These are phyloP conservation scores for Orchestia grillus DNA, from an alignment of 1,140 invertebrate species.

Conservation along the genomic window DNA sequence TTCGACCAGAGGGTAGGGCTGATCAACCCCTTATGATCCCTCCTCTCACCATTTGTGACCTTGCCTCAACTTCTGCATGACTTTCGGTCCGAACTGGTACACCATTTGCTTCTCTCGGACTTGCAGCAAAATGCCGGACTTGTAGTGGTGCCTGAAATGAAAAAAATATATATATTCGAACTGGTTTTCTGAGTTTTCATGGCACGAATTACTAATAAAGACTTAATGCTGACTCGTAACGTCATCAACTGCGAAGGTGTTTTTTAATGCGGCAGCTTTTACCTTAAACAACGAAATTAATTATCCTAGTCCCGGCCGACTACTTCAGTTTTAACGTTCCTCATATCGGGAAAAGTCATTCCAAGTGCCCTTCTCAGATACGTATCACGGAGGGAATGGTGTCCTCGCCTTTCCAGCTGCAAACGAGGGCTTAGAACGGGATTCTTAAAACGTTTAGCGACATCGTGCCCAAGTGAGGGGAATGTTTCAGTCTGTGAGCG, in stretches of 20 bases:
- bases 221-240: too few relatives aligned
- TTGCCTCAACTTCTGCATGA: slow-evolving; percentile 30
- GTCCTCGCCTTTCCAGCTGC: background rate
- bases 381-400: too few relatives aligned
- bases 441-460: too few relatives aligned
- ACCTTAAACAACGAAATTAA: background rate
- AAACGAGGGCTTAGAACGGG: background rate
- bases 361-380: too few relatives aligned
- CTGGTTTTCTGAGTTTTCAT: background rate
- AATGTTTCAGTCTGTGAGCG: too few relatives aligned
- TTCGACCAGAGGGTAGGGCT: background rate
- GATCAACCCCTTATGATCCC: too few relatives aligned
- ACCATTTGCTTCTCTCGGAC: slow-evolving; percentile 51
- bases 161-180: background rate
- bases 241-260: background rate
- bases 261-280: background rate
- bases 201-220: too few relatives aligned
- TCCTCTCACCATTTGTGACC: background rate
- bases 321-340: too few relatives aligned
- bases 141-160: slow-evolving; percentile 51
- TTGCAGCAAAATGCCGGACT: slow-evolving; percentile 35
- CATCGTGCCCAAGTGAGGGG: too few relatives aligned
- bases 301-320: background rate
- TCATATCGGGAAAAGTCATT: too few relatives aligned
- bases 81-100: slow-evolving; percentile 47